phyloP scores from a whole-genome alignment of 1,140 invertebrate species.

The Drosophila ironensis region DNA sequence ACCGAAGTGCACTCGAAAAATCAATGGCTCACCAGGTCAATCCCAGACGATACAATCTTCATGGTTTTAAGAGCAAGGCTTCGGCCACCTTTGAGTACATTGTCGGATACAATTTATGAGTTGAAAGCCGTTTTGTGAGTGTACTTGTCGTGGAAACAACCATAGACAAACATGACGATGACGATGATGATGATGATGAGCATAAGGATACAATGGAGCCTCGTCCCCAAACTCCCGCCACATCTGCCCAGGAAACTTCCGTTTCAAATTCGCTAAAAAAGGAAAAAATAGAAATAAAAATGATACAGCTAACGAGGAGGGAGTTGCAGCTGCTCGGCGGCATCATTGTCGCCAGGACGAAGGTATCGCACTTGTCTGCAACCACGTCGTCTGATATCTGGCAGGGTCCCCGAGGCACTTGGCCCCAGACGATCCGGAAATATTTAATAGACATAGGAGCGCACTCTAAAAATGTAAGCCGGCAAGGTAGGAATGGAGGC shows the following conservation, averaged over 20 bases:
- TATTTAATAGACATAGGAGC: constrained; percentile 53
- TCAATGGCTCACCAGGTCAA: no score
- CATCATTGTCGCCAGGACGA: constrained; percentile 32
- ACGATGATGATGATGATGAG: constrained; percentile 29
- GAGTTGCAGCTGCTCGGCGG: constrained; percentile 23
- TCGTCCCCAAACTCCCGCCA: constrained; percentile 4
- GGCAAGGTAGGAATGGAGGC: constrained; percentile 10
- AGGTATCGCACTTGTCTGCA: constrained; percentile 38
- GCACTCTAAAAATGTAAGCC: constrained; percentile 30
- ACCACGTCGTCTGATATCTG: constrained; percentile 22
- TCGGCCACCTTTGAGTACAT: no score
- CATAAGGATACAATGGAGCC: constrained; percentile 8
- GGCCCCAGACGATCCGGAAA: constrained; percentile 60
- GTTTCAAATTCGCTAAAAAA: constrained; percentile 67
- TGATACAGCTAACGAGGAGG: constrained; percentile 56
- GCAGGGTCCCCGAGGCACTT: constrained; percentile 29
- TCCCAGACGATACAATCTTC: no score
- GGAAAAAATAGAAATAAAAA: constrained; percentile 1
- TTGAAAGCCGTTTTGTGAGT: constrained; percentile 6
- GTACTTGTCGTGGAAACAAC: constrained; percentile 2
- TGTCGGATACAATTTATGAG: no score
- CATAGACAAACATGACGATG: constrained; percentile 17
- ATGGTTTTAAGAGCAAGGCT: no score
- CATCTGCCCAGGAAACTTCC: constrained; percentile 42
- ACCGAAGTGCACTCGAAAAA: constrained; percentile 4